Evolutionary conservation across 2,797 vertebrate species (phyloP).

Genomic region (Pempheris klunzingeri): DNA sequence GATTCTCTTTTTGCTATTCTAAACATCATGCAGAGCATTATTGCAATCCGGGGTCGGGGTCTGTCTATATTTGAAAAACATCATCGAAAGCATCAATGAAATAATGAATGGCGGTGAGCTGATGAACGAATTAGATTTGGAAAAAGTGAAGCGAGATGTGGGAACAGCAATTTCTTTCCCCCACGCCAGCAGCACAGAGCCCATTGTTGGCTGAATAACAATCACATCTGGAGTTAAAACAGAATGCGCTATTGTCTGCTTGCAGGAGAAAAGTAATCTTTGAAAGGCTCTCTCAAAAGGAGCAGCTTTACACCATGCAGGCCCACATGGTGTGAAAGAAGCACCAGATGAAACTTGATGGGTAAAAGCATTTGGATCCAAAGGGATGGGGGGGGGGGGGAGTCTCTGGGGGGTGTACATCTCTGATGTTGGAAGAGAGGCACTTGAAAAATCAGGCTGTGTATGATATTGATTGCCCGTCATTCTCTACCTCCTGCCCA

Average conservation of each 20-base stretch:
- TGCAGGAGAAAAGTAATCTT: conserved; percentile 50
- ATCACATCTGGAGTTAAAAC: conserved; percentile 47
- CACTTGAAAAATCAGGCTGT: conserved; percentile 60
- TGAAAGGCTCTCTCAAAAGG: conserved; percentile 41
- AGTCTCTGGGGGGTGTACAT: conserved; percentile 39
- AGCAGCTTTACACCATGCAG: conserved; percentile 24
- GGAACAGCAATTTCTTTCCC: conserved; percentile 39
- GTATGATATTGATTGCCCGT: conserved; percentile 60
- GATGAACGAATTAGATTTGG: conserved; percentile 4
- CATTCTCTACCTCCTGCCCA: conserved; percentile 47
- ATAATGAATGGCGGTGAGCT: not conserved
- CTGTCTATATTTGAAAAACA: not conserved
- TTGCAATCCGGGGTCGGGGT: conserved; percentile 4
- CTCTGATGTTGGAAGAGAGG: conserved; percentile 68
- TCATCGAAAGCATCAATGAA: conserved; percentile 13
- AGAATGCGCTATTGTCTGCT: conserved; percentile 41
- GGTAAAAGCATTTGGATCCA: conserved; percentile 58
- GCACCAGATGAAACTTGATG: conserved; percentile 45
- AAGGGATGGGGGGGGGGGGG: conserved; percentile 22
- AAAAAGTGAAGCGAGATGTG: conserved; percentile 20
- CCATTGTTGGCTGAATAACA: conserved; percentile 49
- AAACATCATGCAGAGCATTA: not conserved
- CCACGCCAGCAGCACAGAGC: conserved; percentile 7
- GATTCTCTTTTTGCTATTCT: conserved; percentile 1
- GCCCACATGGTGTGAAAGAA: conserved; percentile 31